A percentile compares a stretch with the other conserved stretches of the same genome.
phyloP scores from a whole-genome alignment of 2,888 invertebrate species.

The Stenodera caucasica region DNA sequence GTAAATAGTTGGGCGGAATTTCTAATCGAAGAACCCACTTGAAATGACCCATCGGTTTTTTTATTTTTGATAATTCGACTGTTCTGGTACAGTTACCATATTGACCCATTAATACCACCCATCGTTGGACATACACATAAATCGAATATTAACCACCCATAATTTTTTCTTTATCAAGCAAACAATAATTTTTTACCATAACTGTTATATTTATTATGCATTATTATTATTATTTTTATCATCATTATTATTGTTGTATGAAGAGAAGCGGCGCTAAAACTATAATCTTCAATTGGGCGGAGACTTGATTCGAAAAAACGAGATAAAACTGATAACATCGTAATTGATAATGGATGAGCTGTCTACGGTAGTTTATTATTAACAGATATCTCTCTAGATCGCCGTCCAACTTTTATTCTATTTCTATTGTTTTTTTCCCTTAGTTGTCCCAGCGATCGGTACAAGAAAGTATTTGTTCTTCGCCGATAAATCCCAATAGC shows the following conservation, averaged over 20 bases:
- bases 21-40: conserved; percentile 1
- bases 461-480: background rate
- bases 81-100: background rate
- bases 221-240: background rate
- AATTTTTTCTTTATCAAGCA: conserved; percentile 1
- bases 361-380: conserved; percentile 18
- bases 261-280: background rate
- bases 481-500: background rate
- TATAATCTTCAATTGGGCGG: conserved; percentile 1
- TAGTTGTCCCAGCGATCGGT: background rate
- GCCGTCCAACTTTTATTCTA: conserved; percentile 2
- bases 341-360: conserved; percentile 21
- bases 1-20: conserved; percentile 8
- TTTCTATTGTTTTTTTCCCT: background rate
- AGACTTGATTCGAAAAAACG: background rate
- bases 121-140: background rate
- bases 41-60: background rate
- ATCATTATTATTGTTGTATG: background rate
- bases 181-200: background rate
- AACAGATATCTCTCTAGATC: conserved; percentile 15
- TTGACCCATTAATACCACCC: background rate
- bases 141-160: conserved; percentile 2
- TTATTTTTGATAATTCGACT: too few species aligned
- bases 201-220: background rate
- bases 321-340: conserved; percentile 20